These are phyloP conservation scores for Neocrepidodera transversa DNA, from an alignment of 2,888 invertebrate species.

Conservation along the genomic window DNA sequence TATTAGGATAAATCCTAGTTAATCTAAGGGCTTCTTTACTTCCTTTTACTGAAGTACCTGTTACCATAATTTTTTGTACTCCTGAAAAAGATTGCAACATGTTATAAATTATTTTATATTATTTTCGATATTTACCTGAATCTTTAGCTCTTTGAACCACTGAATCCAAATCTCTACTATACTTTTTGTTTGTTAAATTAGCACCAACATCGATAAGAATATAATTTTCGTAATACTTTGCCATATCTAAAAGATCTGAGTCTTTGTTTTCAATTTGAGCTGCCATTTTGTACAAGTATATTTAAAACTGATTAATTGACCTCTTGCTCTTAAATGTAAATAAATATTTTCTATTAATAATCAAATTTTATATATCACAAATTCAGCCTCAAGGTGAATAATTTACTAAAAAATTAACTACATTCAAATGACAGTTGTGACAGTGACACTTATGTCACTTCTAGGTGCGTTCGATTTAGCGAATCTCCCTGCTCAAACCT, in stretches of 20 bases:
- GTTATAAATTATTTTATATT: conserved; percentile 2
- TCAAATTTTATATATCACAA: conserved; percentile 10
- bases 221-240: conserved; percentile 88
- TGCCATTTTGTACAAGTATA: conserved; percentile 34
- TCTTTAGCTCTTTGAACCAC: conserved; percentile 92
- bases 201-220: conserved; percentile 92
- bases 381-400: neutral
- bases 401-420: too few species aligned
- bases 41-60: conserved; percentile 86
- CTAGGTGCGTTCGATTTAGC: too few species aligned
- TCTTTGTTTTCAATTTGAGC: conserved; percentile 34
- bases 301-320: conserved; percentile 1
- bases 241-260: conserved; percentile 61
- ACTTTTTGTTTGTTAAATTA: conserved; percentile 93
- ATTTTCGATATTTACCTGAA: conserved; percentile 68
- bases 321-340: neutral
- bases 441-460: too few species aligned
- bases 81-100: conserved; percentile 62
- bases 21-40: conserved; percentile 90
- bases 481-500: too few species aligned
- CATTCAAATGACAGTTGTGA: too few species aligned
- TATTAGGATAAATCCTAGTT: conserved; percentile 88
- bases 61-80: conserved; percentile 93
- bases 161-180: conserved; percentile 88
- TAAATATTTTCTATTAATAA: conserved; percentile 16